Percentiles rank a stretch among this genome's conserved stretches.
phyloP scores from a whole-genome alignment of 2,888 invertebrate genomes.

The Seira ritae region DNA sequence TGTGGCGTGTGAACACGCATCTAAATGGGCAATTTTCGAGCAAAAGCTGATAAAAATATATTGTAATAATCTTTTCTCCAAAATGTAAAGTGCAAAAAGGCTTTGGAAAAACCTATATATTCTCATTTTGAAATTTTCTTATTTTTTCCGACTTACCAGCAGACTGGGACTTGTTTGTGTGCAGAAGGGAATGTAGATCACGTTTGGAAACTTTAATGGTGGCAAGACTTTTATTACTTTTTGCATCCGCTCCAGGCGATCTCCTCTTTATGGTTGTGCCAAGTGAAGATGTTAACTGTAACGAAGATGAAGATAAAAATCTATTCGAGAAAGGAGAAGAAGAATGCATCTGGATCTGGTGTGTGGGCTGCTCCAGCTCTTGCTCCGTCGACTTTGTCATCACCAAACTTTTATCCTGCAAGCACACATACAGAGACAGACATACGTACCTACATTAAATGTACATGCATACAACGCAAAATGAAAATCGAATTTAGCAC shows the following conservation, averaged over 20 bases:
- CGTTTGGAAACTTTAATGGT: neutral
- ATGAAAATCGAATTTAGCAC: too few relatives aligned
- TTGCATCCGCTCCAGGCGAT: conserved; percentile 3
- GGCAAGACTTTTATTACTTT: conserved; percentile 7
- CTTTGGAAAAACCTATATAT: neutral
- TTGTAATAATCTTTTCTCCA: neutral
- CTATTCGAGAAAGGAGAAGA: too few relatives aligned
- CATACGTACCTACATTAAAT: too few relatives aligned
- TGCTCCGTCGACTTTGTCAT: too few relatives aligned
- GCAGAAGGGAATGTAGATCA: neutral
- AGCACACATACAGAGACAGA: too few relatives aligned
- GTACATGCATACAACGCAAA: too few relatives aligned
- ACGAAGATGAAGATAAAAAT: too few relatives aligned
- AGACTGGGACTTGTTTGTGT: neutral
- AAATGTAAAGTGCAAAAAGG: neutral
- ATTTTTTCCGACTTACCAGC: neutral
- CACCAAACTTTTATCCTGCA: too few relatives aligned
- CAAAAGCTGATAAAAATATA: neutral
- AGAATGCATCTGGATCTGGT: too few relatives aligned
- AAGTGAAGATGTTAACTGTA: too few relatives aligned
- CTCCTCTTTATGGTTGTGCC: neutral
- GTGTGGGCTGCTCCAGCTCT: too few relatives aligned
- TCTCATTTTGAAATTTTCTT: neutral
- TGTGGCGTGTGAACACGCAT: conserved; percentile 11
- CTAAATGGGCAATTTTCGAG: neutral